Evolutionary conservation across 1,140 invertebrate species (phyloP).

Genomic region (Portunus trituberculatus): DNA sequence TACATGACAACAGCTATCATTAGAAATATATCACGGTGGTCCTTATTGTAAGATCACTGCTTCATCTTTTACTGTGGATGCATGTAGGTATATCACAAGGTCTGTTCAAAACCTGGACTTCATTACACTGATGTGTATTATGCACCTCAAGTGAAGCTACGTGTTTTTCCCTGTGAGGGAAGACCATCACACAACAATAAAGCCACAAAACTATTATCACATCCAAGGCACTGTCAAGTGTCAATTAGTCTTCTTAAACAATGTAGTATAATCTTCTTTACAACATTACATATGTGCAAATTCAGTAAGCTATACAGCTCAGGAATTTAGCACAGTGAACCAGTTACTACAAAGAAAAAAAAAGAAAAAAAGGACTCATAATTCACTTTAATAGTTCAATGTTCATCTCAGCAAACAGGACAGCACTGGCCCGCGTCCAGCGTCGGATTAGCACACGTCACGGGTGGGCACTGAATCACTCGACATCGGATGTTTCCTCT

Average conservation of each 20-base stretch:
- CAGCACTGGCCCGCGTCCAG: constrained; percentile 55
- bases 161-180: background rate
- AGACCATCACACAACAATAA: background rate
- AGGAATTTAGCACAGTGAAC: background rate
- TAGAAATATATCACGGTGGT: constrained; percentile 22
- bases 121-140: background rate
- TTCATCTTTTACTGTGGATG: background rate
- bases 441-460: constrained; percentile 60
- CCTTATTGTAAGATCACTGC: constrained; percentile 46
- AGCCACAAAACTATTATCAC: background rate
- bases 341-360: background rate
- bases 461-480: constrained; percentile 58
- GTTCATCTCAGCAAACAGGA: constrained; percentile 59
- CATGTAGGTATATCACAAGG: background rate
- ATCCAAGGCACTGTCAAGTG: constrained; percentile 1
- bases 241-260: background rate
- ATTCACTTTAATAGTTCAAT: background rate
- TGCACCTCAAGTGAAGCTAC: background rate
- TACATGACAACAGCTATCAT: background rate
- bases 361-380: background rate
- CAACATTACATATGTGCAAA: background rate
- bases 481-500: constrained; percentile 63
- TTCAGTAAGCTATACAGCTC: background rate
- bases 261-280: background rate
- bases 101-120: constrained; percentile 1